These are phyloP conservation scores for Momotus momota DNA, from an alignment of 2,797 vertebrate genomes.

Conservation along the genomic window DNA sequence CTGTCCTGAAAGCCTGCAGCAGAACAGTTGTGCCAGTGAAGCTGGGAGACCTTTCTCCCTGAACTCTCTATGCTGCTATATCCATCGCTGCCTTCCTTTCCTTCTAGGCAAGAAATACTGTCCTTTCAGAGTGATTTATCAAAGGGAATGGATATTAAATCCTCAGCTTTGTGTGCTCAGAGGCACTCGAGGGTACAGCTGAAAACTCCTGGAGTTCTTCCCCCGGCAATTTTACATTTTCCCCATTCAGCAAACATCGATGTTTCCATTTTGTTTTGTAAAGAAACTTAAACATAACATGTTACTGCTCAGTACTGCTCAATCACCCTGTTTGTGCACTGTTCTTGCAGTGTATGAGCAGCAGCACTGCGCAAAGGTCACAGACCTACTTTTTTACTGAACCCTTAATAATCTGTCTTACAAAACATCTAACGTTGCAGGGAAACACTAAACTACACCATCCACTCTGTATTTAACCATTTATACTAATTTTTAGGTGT, in stretches of 20 bases:
- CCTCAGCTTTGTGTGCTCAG: background rate
- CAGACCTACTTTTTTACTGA: background rate
- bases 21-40: background rate
- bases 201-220: background rate
- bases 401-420: background rate
- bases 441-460: background rate
- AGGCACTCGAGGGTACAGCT: background rate
- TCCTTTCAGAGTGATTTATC: background rate
- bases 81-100: background rate
- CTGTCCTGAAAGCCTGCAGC: background rate
- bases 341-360: background rate
- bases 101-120: background rate
- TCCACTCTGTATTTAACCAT: background rate
- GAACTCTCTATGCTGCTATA: background rate
- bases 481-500: background rate
- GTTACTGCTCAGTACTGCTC: background rate
- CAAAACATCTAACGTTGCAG: background rate
- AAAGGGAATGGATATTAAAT: background rate
- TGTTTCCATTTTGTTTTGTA: background rate
- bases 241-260: background rate
- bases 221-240: background rate
- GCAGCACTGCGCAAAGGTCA: background rate
- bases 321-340: background rate
- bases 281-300: fast-evolving
- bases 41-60: background rate